These are phyloP conservation scores for Phenganax marumi DNA, from an alignment of 92 coral and sea anemone species.

Conservation along the genomic window DNA sequence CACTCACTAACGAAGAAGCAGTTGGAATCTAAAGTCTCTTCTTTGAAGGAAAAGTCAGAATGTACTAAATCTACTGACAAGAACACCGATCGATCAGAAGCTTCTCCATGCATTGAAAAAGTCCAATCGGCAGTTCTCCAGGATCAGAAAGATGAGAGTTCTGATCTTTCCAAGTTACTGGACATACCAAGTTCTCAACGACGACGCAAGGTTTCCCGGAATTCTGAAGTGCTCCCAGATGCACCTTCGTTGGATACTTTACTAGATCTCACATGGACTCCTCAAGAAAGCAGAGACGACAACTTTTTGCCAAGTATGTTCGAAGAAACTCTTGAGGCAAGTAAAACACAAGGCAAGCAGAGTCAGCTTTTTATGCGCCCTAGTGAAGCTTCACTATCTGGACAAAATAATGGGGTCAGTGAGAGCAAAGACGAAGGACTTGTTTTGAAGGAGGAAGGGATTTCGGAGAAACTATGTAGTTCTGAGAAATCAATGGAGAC, in stretches of 20 bases:
- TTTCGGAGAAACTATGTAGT: neutral
- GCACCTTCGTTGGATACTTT: constrained; percentile 39
- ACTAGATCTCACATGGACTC: neutral
- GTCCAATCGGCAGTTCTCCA: neutral
- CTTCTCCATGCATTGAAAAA: neutral
- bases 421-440: neutral
- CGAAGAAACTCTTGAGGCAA: constrained; percentile 25
- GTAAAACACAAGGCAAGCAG: neutral
- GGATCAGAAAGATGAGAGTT: neutral
- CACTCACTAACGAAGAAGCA: neutral
- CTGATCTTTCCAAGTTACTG: constrained; percentile 23
- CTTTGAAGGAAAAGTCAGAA: neutral
- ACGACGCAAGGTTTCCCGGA: neutral
- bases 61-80: neutral
- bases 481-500: neutral
- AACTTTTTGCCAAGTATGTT: neutral
- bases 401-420: neutral
- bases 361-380: neutral
- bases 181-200: constrained; percentile 43
- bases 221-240: constrained; percentile 20
- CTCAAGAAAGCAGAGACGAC: neutral
- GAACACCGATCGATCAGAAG: neutral
- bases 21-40: neutral
- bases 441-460: neutral
- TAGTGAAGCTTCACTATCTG: neutral